Evolutionary conservation across 1,140 invertebrate genomes (phyloP).

Genomic region (Brevipalpus yothersi): DNA sequence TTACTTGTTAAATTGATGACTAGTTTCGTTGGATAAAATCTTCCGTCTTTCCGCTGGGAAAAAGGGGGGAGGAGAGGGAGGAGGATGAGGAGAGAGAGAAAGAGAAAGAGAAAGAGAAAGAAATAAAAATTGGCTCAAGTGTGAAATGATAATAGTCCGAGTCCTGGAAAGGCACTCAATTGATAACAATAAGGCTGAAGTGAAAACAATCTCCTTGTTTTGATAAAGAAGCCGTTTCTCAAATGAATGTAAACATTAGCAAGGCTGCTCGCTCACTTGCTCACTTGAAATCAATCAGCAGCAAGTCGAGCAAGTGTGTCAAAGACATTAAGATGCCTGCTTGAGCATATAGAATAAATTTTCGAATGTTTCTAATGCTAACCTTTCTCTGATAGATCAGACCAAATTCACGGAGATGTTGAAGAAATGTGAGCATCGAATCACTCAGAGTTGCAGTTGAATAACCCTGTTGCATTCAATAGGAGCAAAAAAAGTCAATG

Average conservation of each 20-base stretch:
- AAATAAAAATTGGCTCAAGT: not conserved
- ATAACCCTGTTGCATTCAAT: slow-evolving; percentile 42
- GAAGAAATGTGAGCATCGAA: slow-evolving; percentile 61
- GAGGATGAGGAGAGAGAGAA: too few relatives aligned
- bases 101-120: not conserved
- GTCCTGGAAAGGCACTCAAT: too few relatives aligned
- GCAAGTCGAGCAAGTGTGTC: too few relatives aligned
- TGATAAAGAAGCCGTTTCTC: not conserved
- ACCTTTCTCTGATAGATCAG: slow-evolving; percentile 86
- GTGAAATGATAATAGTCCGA: not conserved
- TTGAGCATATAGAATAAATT: not conserved
- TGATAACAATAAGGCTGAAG: not conserved
- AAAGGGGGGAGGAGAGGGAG: too few relatives aligned
- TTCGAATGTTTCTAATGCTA: slow-evolving; percentile 9
- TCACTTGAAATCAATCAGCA: too few relatives aligned
- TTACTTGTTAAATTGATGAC: slow-evolving; percentile 65
- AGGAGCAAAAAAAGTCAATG: slow-evolving; percentile 9
- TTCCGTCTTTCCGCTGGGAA: slow-evolving; percentile 48
- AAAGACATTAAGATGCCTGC: too few relatives aligned
- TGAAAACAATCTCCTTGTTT: slow-evolving; percentile 7
- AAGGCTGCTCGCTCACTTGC: too few relatives aligned
- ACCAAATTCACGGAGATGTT: slow-evolving; percentile 87
- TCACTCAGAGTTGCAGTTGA: slow-evolving; percentile 80
- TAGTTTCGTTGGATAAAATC: slow-evolving; percentile 81
- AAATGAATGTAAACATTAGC: too few relatives aligned